phyloP scores from a whole-genome alignment of 37 sponge, comb jelly and placozoan genomes.

The Beroe forskalii region DNA sequence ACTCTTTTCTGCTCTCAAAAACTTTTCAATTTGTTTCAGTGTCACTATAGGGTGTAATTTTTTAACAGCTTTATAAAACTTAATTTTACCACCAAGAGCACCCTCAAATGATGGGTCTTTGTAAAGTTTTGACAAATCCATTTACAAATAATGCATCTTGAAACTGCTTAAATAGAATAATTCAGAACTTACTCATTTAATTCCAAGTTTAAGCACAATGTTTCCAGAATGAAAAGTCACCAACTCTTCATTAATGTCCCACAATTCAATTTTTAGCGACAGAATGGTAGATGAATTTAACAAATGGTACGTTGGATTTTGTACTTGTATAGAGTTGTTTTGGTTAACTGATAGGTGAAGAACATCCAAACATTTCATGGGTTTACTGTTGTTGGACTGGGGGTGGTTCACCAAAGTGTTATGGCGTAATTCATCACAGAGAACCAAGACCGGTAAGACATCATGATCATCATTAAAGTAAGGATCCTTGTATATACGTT shows the following conservation, averaged over 20 bases:
- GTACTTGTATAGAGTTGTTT: too few species aligned
- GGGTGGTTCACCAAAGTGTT: neutral
- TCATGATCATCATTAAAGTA: too few species aligned
- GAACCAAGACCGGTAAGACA: neutral
- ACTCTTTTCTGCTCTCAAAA: neutral
- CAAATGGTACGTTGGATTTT: neutral
- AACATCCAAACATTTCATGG: too few species aligned
- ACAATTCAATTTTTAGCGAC: neutral
- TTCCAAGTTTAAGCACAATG: too few species aligned
- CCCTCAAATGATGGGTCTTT: too few species aligned
- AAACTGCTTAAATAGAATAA: neutral
- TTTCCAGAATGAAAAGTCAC: neutral
- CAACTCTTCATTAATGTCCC: neutral
- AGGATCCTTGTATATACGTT: too few species aligned
- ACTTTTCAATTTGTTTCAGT: slow-evolving; percentile 15
- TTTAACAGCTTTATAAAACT: neutral
- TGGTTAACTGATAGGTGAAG: too few species aligned
- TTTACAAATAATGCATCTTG: too few species aligned
- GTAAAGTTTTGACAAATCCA: neutral
- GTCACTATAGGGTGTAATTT: neutral
- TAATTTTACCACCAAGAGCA: too few species aligned
- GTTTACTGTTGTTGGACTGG: too few species aligned
- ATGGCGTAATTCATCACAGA: neutral
- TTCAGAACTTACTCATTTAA: neutral
- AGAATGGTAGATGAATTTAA: neutral